These are phyloP conservation scores for Eupithecia pulchellata DNA, from an alignment of 2,888 invertebrate species.

Conservation along the genomic window DNA sequence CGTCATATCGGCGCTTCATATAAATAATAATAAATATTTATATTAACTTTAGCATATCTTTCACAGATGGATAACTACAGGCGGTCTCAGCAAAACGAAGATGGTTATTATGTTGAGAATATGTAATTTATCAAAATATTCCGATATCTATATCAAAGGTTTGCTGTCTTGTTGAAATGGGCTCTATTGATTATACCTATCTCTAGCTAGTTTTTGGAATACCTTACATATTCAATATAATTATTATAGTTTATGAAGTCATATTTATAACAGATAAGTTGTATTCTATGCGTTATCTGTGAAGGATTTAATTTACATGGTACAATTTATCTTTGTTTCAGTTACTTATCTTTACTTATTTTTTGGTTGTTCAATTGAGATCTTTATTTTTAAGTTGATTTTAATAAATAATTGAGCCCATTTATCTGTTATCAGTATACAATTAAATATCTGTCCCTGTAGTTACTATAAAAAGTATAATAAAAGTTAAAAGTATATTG, in stretches of 20 bases:
- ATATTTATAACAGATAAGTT: background rate
- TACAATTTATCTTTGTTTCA: background rate
- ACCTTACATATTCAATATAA: background rate
- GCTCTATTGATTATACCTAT: slow-evolving; percentile 4
- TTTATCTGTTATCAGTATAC: background rate
- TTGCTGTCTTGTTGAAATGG: slow-evolving; percentile 14
- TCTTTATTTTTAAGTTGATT: background rate
- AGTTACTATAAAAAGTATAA: slow-evolving; percentile 41
- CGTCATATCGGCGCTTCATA: background rate
- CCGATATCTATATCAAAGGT: slow-evolving; percentile 25
- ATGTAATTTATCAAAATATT: slow-evolving; percentile 58
- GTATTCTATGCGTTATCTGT: background rate
- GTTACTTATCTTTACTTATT: background rate
- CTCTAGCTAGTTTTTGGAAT: background rate
- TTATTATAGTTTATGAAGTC: background rate
- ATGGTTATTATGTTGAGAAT: slow-evolving; percentile 68
- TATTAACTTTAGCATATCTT: slow-evolving; percentile 8
- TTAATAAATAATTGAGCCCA: background rate
- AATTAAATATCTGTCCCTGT: slow-evolving; percentile 43
- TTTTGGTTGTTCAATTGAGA: background rate
- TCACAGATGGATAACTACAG: slow-evolving; percentile 79
- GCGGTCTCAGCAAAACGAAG: slow-evolving; percentile 72
- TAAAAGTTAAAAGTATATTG: slow-evolving; percentile 47
- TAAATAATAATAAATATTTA: background rate
- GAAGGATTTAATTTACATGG: background rate